Base-by-base conservation (phyloP, 2,888 invertebrate genomes). In the Ochlodes sylvanus region DNA sequence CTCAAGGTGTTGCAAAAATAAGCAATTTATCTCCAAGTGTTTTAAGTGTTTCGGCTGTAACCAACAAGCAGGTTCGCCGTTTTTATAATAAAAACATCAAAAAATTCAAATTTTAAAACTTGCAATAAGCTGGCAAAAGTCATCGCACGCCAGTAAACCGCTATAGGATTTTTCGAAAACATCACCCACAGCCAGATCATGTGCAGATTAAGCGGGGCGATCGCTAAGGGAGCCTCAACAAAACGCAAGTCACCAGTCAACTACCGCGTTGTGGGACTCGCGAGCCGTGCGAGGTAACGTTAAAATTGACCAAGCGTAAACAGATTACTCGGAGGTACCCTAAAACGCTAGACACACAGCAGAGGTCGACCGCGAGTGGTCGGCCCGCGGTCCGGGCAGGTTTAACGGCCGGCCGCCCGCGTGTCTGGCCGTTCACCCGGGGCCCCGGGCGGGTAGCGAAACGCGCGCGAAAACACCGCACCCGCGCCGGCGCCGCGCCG, bases 401-500 rank as follows among this genome's bases (percentile, higher is more conserved):
- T 92, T 91, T 92, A 92, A 91, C 91, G 93, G 90, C 92, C 90
- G 90, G 84, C 88, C 88, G 87, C 83, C 88, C 85, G 87, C 81
- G 88, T 86, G 93, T 92, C 93, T 92, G 93, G 92, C 90, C 93
- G 87, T 93, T 93, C 90, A 93, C 92, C 92, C 92, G 91, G 79
- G 90, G 90, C 89, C 88, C 90, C 64, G 86, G 83, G 87, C 88
- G 89, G 90, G 89, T 87, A 86, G 86, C 75, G 74, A 70, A 63
- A 63, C 79, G 74, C 79, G 89, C 89, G 89, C 90, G 90, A 91
- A 91, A 91, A 89, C 87, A 80, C 79, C 86, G 91, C 90, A 90
- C 88, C 80, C 88, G 88, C 89, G 89, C 89, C 88, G 86, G 85
- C 86, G 85, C 84, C 85, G 78, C 38, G 69, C 76, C 69, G 64